Evolutionary conservation across 2,888 invertebrate genomes (phyloP).

Genomic region (Timema cristinae): DNA sequence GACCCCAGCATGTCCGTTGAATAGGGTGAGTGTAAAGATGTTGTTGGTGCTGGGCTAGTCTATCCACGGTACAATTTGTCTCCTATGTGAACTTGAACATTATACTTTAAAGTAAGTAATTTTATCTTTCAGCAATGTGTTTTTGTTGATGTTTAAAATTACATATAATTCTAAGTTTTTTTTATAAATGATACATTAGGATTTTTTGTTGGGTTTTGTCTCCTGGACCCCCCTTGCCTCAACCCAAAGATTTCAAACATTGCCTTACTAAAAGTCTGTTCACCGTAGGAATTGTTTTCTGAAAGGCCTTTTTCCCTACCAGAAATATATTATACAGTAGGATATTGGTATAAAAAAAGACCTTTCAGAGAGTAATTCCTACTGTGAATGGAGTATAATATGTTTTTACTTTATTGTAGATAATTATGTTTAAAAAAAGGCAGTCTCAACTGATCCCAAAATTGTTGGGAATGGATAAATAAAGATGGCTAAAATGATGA

Average conservation of each 20-base stretch:
- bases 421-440: too few species aligned
- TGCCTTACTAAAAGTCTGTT: not conserved
- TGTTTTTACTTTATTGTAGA: too few species aligned
- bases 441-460: constrained; percentile 5
- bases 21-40: too few species aligned
- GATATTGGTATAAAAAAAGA: too few species aligned
- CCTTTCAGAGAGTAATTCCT: too few species aligned
- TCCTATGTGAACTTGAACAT: not conserved
- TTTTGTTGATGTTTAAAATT: not conserved
- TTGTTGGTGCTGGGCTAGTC: too few species aligned
- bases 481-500: not conserved
- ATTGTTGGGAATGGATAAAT: not conserved
- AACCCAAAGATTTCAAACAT: not conserved
- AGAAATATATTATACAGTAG: too few species aligned
- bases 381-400: too few species aligned
- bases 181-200: not conserved
- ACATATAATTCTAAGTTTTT: not conserved
- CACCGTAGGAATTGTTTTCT: not conserved
- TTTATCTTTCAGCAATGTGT: not conserved
- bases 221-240: too few species aligned
- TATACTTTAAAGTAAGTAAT: not conserved
- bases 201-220: not conserved
- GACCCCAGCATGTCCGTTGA: too few species aligned
- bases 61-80: too few species aligned
- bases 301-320: too few species aligned